These are phyloP conservation scores for Geodia barretti DNA, from an alignment of 37 sponge, comb jelly and placozoan genomes.

Conservation along the genomic window DNA sequence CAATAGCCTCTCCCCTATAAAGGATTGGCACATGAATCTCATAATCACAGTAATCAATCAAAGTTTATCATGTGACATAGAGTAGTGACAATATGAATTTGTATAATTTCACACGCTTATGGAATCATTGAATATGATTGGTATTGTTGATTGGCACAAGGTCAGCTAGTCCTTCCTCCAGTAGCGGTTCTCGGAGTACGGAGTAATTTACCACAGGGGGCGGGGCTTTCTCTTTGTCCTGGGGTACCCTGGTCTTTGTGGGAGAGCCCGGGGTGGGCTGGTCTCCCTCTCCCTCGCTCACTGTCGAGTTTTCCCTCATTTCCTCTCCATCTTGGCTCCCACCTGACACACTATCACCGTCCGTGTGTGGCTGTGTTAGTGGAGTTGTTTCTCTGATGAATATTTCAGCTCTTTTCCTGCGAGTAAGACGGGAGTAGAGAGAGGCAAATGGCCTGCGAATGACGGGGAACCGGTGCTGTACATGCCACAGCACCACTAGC, in stretches of 20 bases:
- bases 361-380: background rate
- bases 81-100: too few species aligned
- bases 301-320: background rate
- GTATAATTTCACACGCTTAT: too few species aligned
- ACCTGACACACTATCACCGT: background rate
- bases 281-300: background rate
- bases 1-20: too few species aligned
- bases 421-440: background rate
- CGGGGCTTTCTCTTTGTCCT: too few species aligned
- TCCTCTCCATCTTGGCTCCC: background rate
- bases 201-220: constrained; percentile 1
- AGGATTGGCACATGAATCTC: too few species aligned
- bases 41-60: too few species aligned
- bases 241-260: too few species aligned
- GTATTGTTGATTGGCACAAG: background rate
- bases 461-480: constrained; percentile 23
- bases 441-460: background rate
- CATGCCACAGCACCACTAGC: constrained; percentile 25
- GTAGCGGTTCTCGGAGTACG: constrained; percentile 23
- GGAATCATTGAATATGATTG: too few species aligned
- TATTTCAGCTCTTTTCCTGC: background rate
- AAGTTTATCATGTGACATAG: too few species aligned
- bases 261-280: too few species aligned
- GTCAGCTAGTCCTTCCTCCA: background rate
- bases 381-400: background rate